Conservation (phyloP, 53 echinoderm and acorn worm species). For the Patiria pectinifera region DNA sequence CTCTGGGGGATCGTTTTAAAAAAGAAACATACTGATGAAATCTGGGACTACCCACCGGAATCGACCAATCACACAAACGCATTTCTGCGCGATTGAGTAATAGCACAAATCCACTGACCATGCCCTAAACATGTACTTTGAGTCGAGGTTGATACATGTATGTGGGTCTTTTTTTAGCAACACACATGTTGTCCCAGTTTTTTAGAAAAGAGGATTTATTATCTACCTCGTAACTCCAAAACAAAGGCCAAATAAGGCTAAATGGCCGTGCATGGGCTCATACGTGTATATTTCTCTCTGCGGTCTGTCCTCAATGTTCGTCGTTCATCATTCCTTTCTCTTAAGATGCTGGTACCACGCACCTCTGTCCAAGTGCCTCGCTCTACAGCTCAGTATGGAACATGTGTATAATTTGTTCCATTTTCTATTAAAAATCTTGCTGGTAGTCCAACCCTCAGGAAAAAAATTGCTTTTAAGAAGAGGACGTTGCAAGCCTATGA, state of each 20-base stretch:
- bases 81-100: no score
- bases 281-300: neutral
- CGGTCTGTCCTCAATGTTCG: neutral
- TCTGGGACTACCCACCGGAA: no score
- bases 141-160: no score
- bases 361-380: neutral
- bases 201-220: neutral
- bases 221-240: neutral
- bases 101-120: no score
- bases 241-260: neutral
- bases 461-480: constrained; percentile 44
- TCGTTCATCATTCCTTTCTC: neutral
- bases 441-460: constrained; percentile 24
- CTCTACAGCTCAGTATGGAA: neutral
- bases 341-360: constrained; percentile 1
- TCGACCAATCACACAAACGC: no score
- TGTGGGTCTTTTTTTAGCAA: no score
- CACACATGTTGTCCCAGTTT: neutral
- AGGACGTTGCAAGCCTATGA: neutral
- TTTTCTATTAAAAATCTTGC: constrained; percentile 56
- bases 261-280: no score
- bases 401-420: constrained; percentile 25
- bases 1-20: no score
- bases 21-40: no score
- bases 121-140: no score